Evolutionary conservation across 2,797 vertebrate species (phyloP), one percentile per base, ranked within the genome.

Genomic region (Melanotaenia boesemani): DNA sequence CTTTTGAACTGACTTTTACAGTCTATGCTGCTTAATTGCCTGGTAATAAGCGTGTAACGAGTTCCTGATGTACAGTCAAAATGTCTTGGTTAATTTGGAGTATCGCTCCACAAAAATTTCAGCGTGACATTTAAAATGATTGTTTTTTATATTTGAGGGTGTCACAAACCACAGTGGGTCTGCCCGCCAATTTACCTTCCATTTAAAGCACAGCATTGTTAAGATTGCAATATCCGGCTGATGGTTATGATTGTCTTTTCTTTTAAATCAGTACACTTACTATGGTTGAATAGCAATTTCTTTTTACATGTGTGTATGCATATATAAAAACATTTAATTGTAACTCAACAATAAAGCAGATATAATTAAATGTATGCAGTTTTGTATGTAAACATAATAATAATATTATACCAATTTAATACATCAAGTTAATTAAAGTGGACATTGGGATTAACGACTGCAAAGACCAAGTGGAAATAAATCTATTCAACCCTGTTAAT

Each of bases 11-110:
- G 72, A 41, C 73, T 79, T 64, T 55, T 76, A 69, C 54, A 63
- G 60, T 66, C 67, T 46, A 28, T 73, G 72, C 68, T 69, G 61
- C 79, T 70, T 91, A 91, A 92, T 91, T 90, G 84, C 61, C 59
- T 83, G 66, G 52, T 92, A 89, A 92, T 89, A 88, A 81, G 84
- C 77, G 71, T 90, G 88, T 89, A 92, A 92, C 91, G 87, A 92
- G 79, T 88, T 93, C 85, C 81, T 85, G 80, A 89, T 89, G 84
- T 83, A 79, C 77, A 74, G 52, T 71, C 57, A 63, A 57, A 70
- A 79, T 67, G 69, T 91, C 84, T 80, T 79, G 74, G 87, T 26
- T 82, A 87, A 82, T 87, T 73, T 89, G 73, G 78, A 86, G 80
- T 70, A 80, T 86, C 55, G 58, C 79, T 89, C 78, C 54, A 56